Percentiles rank a stretch among this genome's conserved stretches.
These are phyloP conservation scores for Pyxicephalus adspersus DNA, from an alignment of 2,113 vertebrate genomes.

Conservation along the genomic window DNA sequence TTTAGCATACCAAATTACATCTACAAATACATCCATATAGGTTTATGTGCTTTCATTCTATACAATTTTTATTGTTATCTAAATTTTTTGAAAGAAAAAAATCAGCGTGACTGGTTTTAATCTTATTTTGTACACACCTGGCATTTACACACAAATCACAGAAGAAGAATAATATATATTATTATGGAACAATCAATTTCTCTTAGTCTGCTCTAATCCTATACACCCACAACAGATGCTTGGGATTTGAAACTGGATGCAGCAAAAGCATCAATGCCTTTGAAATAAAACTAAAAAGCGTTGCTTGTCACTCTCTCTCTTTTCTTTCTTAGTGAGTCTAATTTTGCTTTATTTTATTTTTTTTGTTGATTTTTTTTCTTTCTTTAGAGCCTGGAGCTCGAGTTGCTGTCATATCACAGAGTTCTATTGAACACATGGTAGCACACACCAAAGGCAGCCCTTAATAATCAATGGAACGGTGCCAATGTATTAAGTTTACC, in stretches of 20 bases:
- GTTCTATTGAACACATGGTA: constrained; percentile 37
- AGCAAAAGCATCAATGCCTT: constrained; percentile 41
- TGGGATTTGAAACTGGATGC: constrained; percentile 38
- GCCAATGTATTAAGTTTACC: constrained; percentile 52
- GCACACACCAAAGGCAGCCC: constrained; percentile 52
- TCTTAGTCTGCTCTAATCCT: constrained; percentile 34
- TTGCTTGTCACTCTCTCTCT: background rate
- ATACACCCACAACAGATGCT: constrained; percentile 51
- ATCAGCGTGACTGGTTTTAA: background rate
- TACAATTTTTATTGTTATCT: background rate
- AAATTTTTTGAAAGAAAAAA: background rate
- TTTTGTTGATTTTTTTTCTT: constrained; percentile 8
- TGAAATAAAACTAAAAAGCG: constrained; percentile 38
- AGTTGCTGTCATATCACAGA: constrained; percentile 31
- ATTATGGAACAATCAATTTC: constrained; percentile 47
- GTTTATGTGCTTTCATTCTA: background rate
- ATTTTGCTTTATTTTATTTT: constrained; percentile 4
- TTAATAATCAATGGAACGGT: constrained; percentile 59
- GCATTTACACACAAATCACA: constrained; percentile 42
- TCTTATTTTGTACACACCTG: constrained; percentile 39
- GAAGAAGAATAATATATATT: constrained; percentile 48
- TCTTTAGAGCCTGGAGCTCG: constrained; percentile 6
- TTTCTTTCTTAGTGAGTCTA: background rate
- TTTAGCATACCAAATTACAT: too few species aligned
- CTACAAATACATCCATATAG: background rate